Percentiles rank a stretch among this genome's conserved stretches.
Evolutionary conservation across 2,888 invertebrate species (phyloP).

Genomic region (Halocaridina rubra): DNA sequence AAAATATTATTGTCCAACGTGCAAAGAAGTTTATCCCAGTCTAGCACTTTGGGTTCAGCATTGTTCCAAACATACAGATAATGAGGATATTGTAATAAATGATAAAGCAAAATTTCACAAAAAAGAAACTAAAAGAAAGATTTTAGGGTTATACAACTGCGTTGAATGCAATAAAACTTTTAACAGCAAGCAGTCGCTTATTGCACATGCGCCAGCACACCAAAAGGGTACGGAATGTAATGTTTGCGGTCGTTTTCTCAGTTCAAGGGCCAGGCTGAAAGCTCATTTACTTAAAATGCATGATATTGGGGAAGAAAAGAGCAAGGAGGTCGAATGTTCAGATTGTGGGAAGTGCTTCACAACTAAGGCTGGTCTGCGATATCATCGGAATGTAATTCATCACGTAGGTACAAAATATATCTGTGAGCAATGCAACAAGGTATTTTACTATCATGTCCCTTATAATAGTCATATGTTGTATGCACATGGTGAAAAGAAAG

Average conservation of each 20-base stretch:
- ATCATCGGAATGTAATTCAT: slow-evolving; percentile 56
- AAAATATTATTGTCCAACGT: slow-evolving; percentile 39
- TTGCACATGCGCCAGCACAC: slow-evolving; percentile 38
- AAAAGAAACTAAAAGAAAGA: slow-evolving; percentile 12
- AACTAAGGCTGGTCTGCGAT: slow-evolving; percentile 56
- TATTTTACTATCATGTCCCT: slow-evolving; percentile 56
- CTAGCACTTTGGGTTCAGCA: slow-evolving; percentile 46
- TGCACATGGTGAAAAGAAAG: slow-evolving; percentile 60
- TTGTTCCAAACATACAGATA: slow-evolving; percentile 41
- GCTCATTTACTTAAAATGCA: slow-evolving; percentile 59
- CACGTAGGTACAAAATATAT: slow-evolving; percentile 47
- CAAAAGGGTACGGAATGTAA: slow-evolving; percentile 49
- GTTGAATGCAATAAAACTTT: slow-evolving; percentile 47
- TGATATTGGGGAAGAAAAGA: slow-evolving; percentile 60
- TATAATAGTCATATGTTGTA: slow-evolving; percentile 58
- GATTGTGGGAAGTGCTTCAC: slow-evolving; percentile 53
- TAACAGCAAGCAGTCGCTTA: slow-evolving; percentile 22
- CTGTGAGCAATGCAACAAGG: slow-evolving; percentile 56
- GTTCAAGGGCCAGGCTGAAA: slow-evolving; percentile 55
- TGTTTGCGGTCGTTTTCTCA: slow-evolving; percentile 58
- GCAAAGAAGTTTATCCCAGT: slow-evolving; percentile 35
- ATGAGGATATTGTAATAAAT: neutral
- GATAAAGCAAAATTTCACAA: neutral
- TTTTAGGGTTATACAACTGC: slow-evolving; percentile 9
- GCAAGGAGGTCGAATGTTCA: slow-evolving; percentile 42